phyloP scores from a whole-genome alignment of 1,140 invertebrate genomes.

The Zaprionus lachaisei region DNA sequence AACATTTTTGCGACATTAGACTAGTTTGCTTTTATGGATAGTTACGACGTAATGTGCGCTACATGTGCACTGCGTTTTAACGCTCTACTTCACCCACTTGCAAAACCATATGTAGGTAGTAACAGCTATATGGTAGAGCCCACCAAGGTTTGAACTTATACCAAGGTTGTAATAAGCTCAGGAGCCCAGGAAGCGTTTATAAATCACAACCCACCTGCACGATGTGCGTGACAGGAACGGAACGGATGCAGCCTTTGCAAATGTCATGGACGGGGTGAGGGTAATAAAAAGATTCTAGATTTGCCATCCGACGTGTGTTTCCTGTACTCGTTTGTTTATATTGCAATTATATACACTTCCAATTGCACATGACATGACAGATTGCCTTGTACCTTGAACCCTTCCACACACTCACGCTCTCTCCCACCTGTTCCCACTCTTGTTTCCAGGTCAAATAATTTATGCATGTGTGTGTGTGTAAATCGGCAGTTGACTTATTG shows the following conservation, averaged over 20 bases:
- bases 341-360: conserved; percentile 47
- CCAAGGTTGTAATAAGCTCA: conserved; percentile 19
- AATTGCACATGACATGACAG: conserved; percentile 49
- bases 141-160: conserved; percentile 23
- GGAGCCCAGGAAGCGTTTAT: conserved; percentile 13
- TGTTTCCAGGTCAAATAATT: conserved; percentile 26
- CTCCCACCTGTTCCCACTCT: background rate
- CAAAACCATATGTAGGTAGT: background rate
- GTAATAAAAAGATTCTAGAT: conserved; percentile 34
- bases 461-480: conserved; percentile 22
- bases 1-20: conserved; percentile 18
- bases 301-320: conserved; percentile 26
- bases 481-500: conserved; percentile 16
- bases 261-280: conserved; percentile 24
- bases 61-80: conserved; percentile 25
- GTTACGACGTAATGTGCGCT: background rate
- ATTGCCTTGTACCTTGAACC: conserved; percentile 20
- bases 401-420: too few relatives aligned
- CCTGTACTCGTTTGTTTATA: conserved; percentile 33
- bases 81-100: background rate
- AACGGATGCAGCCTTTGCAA: conserved; percentile 44
- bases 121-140: background rate
- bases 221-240: conserved; percentile 40
- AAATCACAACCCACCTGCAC: conserved; percentile 44
- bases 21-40: conserved; percentile 14